Evolutionary conservation across 2,888 invertebrate genomes (phyloP).

Genomic region (Dermolepida albohirtum): DNA sequence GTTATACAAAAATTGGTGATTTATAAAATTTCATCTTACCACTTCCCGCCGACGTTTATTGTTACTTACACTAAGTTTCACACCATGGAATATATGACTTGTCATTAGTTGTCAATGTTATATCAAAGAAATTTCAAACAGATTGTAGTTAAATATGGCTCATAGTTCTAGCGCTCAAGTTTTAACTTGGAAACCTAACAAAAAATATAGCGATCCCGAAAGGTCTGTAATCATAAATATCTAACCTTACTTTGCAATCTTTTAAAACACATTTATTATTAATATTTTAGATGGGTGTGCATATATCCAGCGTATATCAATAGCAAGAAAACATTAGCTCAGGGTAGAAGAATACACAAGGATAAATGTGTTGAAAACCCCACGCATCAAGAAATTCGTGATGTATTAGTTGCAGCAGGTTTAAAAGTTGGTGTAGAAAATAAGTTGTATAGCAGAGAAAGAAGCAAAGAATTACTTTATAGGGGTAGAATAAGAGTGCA

Average conservation of each 20-base stretch:
- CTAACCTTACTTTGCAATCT: neutral
- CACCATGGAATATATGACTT: too few relatives aligned
- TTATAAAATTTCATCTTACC: too few relatives aligned
- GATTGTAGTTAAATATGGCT: conserved; percentile 41
- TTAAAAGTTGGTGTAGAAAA: conserved; percentile 90
- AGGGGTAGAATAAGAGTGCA: conserved; percentile 94
- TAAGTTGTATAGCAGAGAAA: conserved; percentile 91
- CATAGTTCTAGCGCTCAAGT: conserved; percentile 65
- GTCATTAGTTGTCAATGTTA: too few relatives aligned
- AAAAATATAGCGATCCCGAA: conserved; percentile 84
- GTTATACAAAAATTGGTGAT: too few relatives aligned
- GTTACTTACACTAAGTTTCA: too few relatives aligned
- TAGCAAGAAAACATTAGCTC: conserved; percentile 88
- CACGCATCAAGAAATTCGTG: conserved; percentile 93
- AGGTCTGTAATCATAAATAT: conserved; percentile 66
- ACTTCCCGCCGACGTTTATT: too few relatives aligned
- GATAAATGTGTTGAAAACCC: conserved; percentile 94
- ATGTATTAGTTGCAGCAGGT: conserved; percentile 87
- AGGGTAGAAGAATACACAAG: conserved; percentile 89
- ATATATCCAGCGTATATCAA: conserved; percentile 98
- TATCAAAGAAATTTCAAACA: neutral
- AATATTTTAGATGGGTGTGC: conserved; percentile 86
- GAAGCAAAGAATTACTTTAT: conserved; percentile 87
- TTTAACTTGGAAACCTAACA: conserved; percentile 77
- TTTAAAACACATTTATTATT: neutral